Conservation (phyloP, 2,797 vertebrate species). For the Fratercula arctica region DNA sequence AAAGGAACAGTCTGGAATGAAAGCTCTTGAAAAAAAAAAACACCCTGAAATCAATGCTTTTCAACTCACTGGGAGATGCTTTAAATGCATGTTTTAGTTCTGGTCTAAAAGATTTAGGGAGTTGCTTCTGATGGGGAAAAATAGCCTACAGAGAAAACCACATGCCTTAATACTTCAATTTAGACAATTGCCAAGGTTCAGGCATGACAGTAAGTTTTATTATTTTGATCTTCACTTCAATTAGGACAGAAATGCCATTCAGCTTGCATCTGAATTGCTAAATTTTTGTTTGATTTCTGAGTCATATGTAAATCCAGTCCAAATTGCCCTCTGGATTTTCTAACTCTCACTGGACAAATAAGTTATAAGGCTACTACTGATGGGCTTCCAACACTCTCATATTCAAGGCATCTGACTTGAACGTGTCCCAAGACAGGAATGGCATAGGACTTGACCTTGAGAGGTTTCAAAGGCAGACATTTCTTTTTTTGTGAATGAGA, state of each 20-base stretch:
- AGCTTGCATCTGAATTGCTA: not conserved
- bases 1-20: not conserved
- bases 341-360: not conserved
- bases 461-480: not conserved
- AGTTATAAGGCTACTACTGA: not conserved
- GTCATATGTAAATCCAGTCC: not conserved
- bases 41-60: not conserved
- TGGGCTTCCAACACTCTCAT: not conserved
- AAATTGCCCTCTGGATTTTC: not conserved
- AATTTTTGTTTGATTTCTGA: not conserved
- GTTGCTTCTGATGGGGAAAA: not conserved
- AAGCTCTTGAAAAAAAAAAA: not conserved
- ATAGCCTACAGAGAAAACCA: not conserved
- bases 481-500: not conserved
- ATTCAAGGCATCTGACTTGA: not conserved
- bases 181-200: not conserved
- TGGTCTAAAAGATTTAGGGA: not conserved
- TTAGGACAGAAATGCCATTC: not conserved
- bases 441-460: not conserved
- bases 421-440: not conserved
- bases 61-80: not conserved
- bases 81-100: not conserved
- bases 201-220: not conserved
- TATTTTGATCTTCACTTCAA: not conserved
- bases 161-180: not conserved